These are phyloP conservation scores for Erebia epiphron DNA, from an alignment of 2,888 invertebrate genomes.

Conservation along the genomic window DNA sequence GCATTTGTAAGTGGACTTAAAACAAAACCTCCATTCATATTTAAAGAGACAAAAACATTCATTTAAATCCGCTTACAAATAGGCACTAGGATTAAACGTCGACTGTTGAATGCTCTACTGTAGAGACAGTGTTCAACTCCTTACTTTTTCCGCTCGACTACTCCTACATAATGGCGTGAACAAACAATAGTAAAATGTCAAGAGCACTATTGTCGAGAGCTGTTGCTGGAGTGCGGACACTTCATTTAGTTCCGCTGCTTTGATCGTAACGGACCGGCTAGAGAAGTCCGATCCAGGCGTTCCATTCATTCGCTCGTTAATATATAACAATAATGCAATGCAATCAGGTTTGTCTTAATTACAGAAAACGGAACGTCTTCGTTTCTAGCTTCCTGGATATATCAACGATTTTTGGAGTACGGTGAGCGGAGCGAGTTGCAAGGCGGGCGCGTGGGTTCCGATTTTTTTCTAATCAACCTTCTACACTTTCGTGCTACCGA, in stretches of 20 bases:
- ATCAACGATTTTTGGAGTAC: not conserved
- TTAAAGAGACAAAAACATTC: slow-evolving; percentile 17
- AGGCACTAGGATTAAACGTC: slow-evolving; percentile 38
- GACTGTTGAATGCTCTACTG: slow-evolving; percentile 44
- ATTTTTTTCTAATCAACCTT: no score
- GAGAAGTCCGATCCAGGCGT: not conserved
- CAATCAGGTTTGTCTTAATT: not conserved
- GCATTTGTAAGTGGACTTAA: slow-evolving; percentile 16
- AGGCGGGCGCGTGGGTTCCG: not conserved
- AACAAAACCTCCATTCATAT: slow-evolving; percentile 13
- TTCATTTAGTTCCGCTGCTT: slow-evolving; percentile 37
- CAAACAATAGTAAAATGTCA: slow-evolving; percentile 62
- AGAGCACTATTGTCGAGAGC: slow-evolving; percentile 52
- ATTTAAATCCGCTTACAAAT: slow-evolving; percentile 14
- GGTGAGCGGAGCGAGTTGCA: not conserved
- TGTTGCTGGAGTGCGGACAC: slow-evolving; percentile 43
- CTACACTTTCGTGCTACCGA: no score
- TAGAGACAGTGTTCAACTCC: slow-evolving; percentile 55
- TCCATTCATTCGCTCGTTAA: slow-evolving; percentile 8
- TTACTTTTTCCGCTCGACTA: slow-evolving; percentile 65
- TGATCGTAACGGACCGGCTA: slow-evolving; percentile 19
- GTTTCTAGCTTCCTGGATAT: not conserved
- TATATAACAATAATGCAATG: not conserved
- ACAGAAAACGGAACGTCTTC: not conserved
- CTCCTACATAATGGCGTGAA: slow-evolving; percentile 58